Percentiles rank a stretch among this genome's conserved stretches.
Evolutionary conservation across 2,113 vertebrate genomes (phyloP).

Genomic region (Erythrocercus mccallii): DNA sequence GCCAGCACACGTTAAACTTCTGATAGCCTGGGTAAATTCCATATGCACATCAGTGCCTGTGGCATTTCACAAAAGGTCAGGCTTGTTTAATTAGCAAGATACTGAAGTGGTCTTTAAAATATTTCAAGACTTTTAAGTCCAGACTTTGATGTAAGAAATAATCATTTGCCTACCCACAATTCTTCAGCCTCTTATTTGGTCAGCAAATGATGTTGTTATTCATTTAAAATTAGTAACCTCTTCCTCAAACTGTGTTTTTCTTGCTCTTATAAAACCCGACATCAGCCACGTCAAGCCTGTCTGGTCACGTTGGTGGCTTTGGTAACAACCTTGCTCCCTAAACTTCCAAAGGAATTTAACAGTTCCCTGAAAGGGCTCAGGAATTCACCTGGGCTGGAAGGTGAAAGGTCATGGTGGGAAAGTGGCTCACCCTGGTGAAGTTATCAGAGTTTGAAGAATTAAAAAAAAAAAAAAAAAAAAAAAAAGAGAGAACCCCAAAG

Average conservation of each 20-base stretch:
- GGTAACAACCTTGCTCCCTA: background rate
- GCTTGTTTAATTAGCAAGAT: slow-evolving; percentile 58
- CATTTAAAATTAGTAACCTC: background rate
- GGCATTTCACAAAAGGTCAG: slow-evolving; percentile 58
- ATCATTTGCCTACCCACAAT: background rate
- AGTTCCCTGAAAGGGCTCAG: background rate
- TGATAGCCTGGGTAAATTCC: slow-evolving; percentile 46
- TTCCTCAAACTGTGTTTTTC: background rate
- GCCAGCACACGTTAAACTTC: slow-evolving; percentile 21
- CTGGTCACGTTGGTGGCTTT: background rate
- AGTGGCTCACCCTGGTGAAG: background rate
- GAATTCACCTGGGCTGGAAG: background rate
- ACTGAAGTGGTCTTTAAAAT: slow-evolving; percentile 46
- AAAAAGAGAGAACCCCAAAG: background rate
- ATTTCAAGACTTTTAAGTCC: slow-evolving; percentile 25
- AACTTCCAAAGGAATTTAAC: background rate
- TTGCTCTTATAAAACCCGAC: background rate
- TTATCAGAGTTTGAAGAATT: background rate
- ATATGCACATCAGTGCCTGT: background rate
- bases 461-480: background rate
- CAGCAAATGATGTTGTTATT: background rate
- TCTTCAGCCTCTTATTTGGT: background rate
- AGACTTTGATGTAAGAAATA: slow-evolving; percentile 23
- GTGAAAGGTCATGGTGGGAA: background rate
- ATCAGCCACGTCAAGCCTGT: background rate